These are phyloP conservation scores for Macaria liturata DNA, from an alignment of 2,888 invertebrate species.

Conservation along the genomic window DNA sequence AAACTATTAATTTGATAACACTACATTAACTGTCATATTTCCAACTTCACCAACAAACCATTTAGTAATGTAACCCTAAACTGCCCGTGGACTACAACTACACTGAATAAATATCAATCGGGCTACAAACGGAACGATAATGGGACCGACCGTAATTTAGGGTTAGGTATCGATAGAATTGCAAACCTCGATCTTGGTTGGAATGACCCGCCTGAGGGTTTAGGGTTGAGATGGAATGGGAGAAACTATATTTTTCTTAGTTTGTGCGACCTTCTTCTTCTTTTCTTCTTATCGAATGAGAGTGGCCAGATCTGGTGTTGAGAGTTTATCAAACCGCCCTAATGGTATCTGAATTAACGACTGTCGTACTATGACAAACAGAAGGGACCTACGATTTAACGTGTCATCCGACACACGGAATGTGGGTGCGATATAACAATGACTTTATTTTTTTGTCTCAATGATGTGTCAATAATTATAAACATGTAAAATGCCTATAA, in stretches of 20 bases:
- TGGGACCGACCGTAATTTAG: conserved; percentile 60
- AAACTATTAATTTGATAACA: no score
- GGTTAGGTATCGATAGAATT: conserved; percentile 59
- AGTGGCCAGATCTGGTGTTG: no score
- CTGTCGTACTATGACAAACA: no score
- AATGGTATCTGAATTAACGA: no score
- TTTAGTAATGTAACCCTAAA: conserved; percentile 18
- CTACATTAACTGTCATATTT: neutral
- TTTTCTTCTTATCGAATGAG: neutral
- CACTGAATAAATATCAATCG: conserved; percentile 57
- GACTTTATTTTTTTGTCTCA: no score
- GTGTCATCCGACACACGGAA: no score
- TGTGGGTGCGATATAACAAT: no score
- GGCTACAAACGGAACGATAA: conserved; percentile 50
- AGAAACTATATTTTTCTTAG: conserved; percentile 1
- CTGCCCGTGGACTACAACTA: conserved; percentile 27
- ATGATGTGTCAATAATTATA: no score
- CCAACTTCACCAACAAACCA: conserved; percentile 4
- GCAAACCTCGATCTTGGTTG: conserved; percentile 57
- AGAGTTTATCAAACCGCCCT: no score
- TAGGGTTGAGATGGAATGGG: conserved; percentile 39
- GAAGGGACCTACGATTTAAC: no score
- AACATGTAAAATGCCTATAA: no score
- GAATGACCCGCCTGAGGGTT: conserved; percentile 38
- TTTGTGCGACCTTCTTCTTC: no score